Evolutionary conservation across 2,888 invertebrate species (phyloP).

Genomic region (Amblyjoppa proteus): DNA sequence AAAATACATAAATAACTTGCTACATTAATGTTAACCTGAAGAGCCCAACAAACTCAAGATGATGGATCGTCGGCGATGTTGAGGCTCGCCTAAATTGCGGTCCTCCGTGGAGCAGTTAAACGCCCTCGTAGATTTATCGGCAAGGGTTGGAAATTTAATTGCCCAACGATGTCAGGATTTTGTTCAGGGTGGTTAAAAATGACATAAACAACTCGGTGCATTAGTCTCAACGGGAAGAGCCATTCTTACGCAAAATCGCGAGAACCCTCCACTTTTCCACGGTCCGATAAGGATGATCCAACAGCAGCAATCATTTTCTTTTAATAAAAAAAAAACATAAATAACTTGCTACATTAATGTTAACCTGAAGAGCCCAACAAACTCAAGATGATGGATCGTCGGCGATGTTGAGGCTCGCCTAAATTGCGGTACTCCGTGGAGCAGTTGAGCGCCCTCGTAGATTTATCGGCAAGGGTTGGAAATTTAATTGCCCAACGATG

Average conservation of each 20-base stretch:
- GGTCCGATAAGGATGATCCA: too few relatives aligned
- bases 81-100: background rate
- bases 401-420: background rate
- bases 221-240: too few relatives aligned
- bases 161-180: too few relatives aligned
- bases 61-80: background rate
- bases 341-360: too few relatives aligned
- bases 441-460: background rate
- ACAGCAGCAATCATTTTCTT: too few relatives aligned
- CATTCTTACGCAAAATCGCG: too few relatives aligned
- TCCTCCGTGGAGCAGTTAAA: background rate
- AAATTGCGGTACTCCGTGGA: background rate
- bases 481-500: too few relatives aligned
- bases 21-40: too few relatives aligned
- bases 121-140: background rate
- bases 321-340: too few relatives aligned
- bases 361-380: background rate
- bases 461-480: background rate
- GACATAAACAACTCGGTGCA: background rate
- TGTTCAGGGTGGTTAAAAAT: too few relatives aligned
- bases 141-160: background rate
- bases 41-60: background rate
- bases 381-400: background rate
- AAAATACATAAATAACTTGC: too few relatives aligned
- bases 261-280: too few relatives aligned